Percentiles rank a stretch among this genome's conserved stretches.
phyloP scores from a whole-genome alignment of 1,140 invertebrate species.

The Centruroides sculpturatus region DNA sequence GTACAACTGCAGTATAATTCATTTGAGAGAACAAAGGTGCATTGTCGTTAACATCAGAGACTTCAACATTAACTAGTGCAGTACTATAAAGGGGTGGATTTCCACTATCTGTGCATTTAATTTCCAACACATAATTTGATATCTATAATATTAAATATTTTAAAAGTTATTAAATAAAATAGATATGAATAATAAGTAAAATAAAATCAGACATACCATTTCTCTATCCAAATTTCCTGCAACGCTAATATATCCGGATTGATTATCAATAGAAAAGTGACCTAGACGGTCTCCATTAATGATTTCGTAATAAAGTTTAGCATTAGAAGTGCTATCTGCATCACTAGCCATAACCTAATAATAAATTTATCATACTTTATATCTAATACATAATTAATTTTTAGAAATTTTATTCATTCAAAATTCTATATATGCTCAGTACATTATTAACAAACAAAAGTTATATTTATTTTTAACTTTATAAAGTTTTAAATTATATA shows the following conservation, averaged over 20 bases:
- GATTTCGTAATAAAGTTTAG: slow-evolving; percentile 37
- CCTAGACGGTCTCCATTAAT: slow-evolving; percentile 12
- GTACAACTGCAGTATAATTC: slow-evolving; percentile 90
- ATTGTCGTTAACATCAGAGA: slow-evolving; percentile 81
- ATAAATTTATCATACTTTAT: background rate
- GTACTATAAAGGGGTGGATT: slow-evolving; percentile 53
- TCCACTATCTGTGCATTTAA: slow-evolving; percentile 64
- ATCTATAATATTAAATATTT: slow-evolving; percentile 27
- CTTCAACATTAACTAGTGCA: slow-evolving; percentile 60
- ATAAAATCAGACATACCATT: slow-evolving; percentile 60
- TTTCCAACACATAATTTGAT: slow-evolving; percentile 55
- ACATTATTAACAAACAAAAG: no score
- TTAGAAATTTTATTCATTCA: no score
- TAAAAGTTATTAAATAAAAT: background rate
- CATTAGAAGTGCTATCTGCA: slow-evolving; percentile 88
- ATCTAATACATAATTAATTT: background rate
- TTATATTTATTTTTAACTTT: no score
- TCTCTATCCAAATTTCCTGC: slow-evolving; percentile 87
- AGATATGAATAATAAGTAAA: background rate
- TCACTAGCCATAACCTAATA: slow-evolving; percentile 78
- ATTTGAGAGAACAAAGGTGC: slow-evolving; percentile 32
- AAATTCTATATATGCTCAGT: no score
- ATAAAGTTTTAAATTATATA: no score
- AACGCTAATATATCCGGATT: slow-evolving; percentile 74
- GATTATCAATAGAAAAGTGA: slow-evolving; percentile 76